Percentiles rank a stretch among this genome's conserved stretches.
phyloP scores from a whole-genome alignment of 2,888 invertebrate species.

The Micoletzkya japonica region DNA sequence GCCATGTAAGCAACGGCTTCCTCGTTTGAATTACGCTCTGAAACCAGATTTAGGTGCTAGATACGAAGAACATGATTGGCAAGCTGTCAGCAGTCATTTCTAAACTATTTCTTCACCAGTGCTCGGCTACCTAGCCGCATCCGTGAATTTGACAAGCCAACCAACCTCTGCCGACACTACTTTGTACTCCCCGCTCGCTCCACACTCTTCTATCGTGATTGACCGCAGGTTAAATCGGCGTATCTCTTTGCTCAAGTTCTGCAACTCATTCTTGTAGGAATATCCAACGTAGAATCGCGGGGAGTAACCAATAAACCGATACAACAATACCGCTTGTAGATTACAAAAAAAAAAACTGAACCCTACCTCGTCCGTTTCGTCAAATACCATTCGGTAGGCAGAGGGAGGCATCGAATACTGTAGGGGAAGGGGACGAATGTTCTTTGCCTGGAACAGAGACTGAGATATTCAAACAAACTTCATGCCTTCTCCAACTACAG shows the following conservation, averaged over 20 bases:
- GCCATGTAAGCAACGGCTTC: no score
- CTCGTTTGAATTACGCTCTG: no score
- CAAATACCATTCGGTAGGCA: constrained; percentile 20
- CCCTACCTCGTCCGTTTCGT: constrained; percentile 13
- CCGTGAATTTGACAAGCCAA: no score
- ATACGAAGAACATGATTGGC: no score
- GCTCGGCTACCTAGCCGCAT: no score
- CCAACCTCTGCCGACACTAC: constrained; percentile 13
- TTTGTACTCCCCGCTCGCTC: background rate
- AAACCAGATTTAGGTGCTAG: no score
- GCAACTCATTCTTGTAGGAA: background rate
- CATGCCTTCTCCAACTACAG: background rate
- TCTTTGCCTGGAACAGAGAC: background rate
- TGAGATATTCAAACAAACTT: background rate
- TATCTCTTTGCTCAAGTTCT: constrained; percentile 7
- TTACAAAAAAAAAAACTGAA: no score
- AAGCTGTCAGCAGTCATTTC: no score
- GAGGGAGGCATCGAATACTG: constrained; percentile 15
- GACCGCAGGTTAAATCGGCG: constrained; percentile 26
- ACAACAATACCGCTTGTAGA: no score
- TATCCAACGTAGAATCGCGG: background rate
- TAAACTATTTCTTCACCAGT: no score
- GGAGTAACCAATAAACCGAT: no score
- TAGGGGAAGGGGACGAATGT: constrained; percentile 16
- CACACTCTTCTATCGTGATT: constrained; percentile 13